phyloP scores from a whole-genome alignment of 2,797 vertebrate species.

The Apogon hyalosoma region DNA sequence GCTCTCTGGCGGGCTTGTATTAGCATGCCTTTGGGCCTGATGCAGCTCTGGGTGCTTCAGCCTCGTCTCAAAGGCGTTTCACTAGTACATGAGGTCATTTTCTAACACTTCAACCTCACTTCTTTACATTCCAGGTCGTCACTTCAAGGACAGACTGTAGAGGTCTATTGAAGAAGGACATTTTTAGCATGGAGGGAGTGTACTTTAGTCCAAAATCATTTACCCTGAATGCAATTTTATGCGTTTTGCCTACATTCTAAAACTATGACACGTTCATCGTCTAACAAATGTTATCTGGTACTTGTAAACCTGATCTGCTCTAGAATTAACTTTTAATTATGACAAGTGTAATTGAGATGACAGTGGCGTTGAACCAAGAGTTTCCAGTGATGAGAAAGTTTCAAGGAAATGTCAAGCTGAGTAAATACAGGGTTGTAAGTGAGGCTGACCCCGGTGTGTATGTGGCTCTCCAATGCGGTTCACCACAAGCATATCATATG shows the following conservation, averaged over 20 bases:
- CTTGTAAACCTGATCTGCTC: not conserved
- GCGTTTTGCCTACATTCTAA: not conserved
- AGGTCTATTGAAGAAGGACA: slow-evolving; percentile 7
- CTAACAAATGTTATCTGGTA: not conserved
- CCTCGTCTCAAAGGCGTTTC: not conserved
- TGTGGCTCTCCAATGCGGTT: slow-evolving; percentile 71
- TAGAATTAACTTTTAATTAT: not conserved
- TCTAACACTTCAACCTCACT: slow-evolving; percentile 14
- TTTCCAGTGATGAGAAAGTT: slow-evolving; percentile 36
- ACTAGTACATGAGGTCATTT: slow-evolving; percentile 33
- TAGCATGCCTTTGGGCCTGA: slow-evolving; percentile 40
- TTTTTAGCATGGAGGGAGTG: not conserved
- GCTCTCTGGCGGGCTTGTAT: slow-evolving; percentile 44
- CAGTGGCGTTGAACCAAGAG: not conserved
- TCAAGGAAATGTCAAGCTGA: slow-evolving; percentile 45
- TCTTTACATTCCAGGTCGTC: not conserved
- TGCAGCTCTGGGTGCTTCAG: slow-evolving; percentile 15
- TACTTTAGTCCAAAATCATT: not conserved
- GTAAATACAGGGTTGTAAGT: slow-evolving; percentile 61
- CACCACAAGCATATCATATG: slow-evolving; percentile 79
- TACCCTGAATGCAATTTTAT: not conserved
- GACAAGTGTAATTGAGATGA: not conserved
- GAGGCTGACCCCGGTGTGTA: slow-evolving; percentile 59
- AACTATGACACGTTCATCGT: slow-evolving; percentile 20
- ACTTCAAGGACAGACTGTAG: slow-evolving; percentile 5